Percentiles rank a stretch among this genome's conserved stretches.
phyloP scores from a whole-genome alignment of 2,797 vertebrate genomes.

The Eupleurogrammus muticus region DNA sequence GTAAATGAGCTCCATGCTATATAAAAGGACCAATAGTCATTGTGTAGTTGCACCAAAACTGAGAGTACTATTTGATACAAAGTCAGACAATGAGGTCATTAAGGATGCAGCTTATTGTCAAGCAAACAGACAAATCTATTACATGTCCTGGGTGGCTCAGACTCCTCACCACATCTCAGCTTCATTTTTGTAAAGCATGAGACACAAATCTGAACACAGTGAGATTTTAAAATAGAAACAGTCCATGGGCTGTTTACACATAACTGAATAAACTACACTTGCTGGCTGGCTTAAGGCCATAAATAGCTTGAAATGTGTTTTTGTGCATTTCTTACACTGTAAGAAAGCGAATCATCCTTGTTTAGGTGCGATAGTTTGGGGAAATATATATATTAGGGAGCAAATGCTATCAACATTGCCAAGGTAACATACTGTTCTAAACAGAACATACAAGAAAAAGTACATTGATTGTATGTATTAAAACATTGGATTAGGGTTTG shows the following conservation, averaged over 20 bases:
- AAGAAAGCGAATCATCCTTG: neutral
- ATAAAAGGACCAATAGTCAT: neutral
- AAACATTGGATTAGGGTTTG: neutral
- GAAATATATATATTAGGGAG: neutral
- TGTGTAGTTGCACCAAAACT: slow-evolving; percentile 15
- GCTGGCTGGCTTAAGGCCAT: slow-evolving; percentile 8
- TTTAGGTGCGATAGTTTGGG: neutral
- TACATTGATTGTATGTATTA: neutral
- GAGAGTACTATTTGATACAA: slow-evolving; percentile 2
- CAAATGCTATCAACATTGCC: too few species aligned
- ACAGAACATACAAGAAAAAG: neutral
- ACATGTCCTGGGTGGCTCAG: slow-evolving; percentile 8
- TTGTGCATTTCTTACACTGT: neutral
- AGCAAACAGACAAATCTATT: slow-evolving; percentile 38
- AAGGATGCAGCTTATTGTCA: slow-evolving; percentile 32
- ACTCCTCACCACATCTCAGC: slow-evolving; percentile 3
- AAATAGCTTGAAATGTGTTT: slow-evolving; percentile 14
- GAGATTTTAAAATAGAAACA: slow-evolving; percentile 8
- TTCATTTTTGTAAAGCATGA: slow-evolving; percentile 10
- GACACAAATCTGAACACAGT: neutral
- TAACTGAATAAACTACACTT: slow-evolving; percentile 4
- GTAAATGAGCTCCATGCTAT: neutral
- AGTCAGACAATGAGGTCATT: slow-evolving; percentile 25
- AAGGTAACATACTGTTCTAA: neutral
- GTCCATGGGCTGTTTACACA: slow-evolving; percentile 10